phyloP scores from a whole-genome alignment of 2,113 vertebrate genomes.

The Gasterosteus nipponicus region DNA sequence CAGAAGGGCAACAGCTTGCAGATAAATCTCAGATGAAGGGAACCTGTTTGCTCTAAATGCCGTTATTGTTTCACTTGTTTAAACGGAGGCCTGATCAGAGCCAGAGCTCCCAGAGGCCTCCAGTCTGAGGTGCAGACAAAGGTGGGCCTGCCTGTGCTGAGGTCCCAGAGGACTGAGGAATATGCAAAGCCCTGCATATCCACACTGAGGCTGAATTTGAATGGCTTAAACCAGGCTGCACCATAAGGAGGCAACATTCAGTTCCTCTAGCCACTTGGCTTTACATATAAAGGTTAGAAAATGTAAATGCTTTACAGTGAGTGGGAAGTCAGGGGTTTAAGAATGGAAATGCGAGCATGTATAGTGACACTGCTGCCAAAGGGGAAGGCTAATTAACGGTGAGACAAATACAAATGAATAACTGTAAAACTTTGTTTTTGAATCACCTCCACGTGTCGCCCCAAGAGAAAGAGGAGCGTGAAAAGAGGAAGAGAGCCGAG shows the following conservation, averaged over 20 bases:
- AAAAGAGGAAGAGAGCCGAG: slow-evolving; percentile 76
- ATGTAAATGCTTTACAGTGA: slow-evolving; percentile 60
- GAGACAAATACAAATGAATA: slow-evolving; percentile 28
- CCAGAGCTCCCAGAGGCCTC: slow-evolving; percentile 85
- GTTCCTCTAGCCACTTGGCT: slow-evolving; percentile 48
- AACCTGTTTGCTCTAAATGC: slow-evolving; percentile 89
- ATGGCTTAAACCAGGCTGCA: slow-evolving; percentile 63
- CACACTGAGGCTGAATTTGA: slow-evolving; percentile 62
- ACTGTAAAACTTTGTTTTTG: slow-evolving; percentile 9
- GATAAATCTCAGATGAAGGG: slow-evolving; percentile 86
- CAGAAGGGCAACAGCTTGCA: slow-evolving; percentile 89
- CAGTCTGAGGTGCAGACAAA: slow-evolving; percentile 77
- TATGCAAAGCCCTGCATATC: slow-evolving; percentile 74
- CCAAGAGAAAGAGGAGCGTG: neutral
- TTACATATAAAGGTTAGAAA: slow-evolving; percentile 66
- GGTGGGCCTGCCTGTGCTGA: slow-evolving; percentile 47
- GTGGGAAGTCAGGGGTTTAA: slow-evolving; percentile 40
- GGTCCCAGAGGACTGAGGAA: slow-evolving; percentile 65
- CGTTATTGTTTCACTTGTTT: slow-evolving; percentile 88
- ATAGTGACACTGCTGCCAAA: slow-evolving; percentile 11
- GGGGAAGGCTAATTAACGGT: slow-evolving; percentile 18
- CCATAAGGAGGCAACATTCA: slow-evolving; percentile 72
- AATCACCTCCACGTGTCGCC: neutral
- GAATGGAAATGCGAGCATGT: slow-evolving; percentile 52
- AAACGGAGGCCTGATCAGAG: slow-evolving; percentile 93